Conservation (phyloP, 2,113 vertebrate species). For the Lanius collurio region DNA sequence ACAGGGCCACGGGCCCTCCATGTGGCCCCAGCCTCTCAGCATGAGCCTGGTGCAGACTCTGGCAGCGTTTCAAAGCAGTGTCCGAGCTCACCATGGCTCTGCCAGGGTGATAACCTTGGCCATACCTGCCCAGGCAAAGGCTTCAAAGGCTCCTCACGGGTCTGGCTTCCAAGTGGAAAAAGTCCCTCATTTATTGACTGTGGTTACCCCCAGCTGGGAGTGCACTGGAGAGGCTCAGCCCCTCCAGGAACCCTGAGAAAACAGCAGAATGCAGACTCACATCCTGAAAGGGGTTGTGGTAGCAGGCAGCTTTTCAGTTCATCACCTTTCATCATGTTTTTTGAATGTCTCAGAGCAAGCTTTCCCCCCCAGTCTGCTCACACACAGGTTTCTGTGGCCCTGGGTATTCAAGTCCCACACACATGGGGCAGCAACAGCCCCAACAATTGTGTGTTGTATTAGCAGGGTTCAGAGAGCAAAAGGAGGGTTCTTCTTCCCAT, state of each 20-base stretch:
- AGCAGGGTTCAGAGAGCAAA: not conserved
- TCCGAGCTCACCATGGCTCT: fast-evolving
- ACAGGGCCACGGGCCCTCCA: not conserved
- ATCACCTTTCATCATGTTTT: not conserved
- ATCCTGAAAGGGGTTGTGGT: not conserved
- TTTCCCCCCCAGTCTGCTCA: not conserved
- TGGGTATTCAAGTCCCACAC: too few relatives aligned
- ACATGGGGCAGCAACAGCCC: fast-evolving
- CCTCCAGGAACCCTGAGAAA: not conserved
- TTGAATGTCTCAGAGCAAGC: not conserved
- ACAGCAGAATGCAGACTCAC: not conserved
- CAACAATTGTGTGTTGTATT: too few relatives aligned
- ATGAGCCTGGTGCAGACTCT: not conserved
- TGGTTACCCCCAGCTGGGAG: not conserved
- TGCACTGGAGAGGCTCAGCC: not conserved
- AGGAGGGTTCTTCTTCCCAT: fast-evolving
- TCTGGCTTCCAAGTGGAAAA: not conserved
- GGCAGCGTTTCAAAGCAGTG: not conserved
- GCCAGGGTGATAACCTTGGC: slow-evolving; percentile 25
- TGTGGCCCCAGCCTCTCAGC: not conserved
- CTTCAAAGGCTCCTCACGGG: not conserved
- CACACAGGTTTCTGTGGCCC: not conserved
- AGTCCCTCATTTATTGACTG: not conserved
- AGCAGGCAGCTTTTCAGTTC: not conserved
- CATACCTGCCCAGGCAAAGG: not conserved